Base-by-base conservation (phyloP, 2,113 vertebrate species). In the Agelaius phoeniceus region DNA sequence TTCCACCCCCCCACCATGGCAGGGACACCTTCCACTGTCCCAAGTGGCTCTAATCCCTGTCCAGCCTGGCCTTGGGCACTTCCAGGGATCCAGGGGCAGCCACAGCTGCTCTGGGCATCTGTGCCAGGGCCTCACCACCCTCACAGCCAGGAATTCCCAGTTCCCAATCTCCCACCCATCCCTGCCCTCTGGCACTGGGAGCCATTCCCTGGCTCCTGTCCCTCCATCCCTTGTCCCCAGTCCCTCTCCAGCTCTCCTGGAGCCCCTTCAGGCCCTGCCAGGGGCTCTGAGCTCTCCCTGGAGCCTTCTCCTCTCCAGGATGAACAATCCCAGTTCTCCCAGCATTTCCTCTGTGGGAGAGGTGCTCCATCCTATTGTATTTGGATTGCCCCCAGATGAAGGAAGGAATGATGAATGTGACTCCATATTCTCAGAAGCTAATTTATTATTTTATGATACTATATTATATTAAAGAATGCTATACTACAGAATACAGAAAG, bases 21-120 rank as follows among this genome's bases (percentile, higher is more conserved):
- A 68, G 30, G 9, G n/a, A 46, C 54, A 54, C 5, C 3, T 76
- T 3, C 30, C n/a, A 19, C 6, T 2, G 0, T 1, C 11, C 71
- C 41, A 83, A 26, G 21, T 0, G 31, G 48, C n/a, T 55, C 55
- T n/a, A 41, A 68, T 0, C n/a, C 7, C 11, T 0, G 0, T 68
- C 87, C 62, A 54, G 0, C 28, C 20, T 62, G 39, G 54, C 17
- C n/a, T 48, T 1, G 39, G 3, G 2, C 54, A 48, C 9, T 89
- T 0, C 48, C 48, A 76, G 11, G 13, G 39, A 48, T 75, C 14
- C 66, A 79, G 44, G 35, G 9, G 11, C 58, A 65, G 41, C 49
- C 58, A 15, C 66, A 79, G 49, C 66, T 63, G 0, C 20, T 71
- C 57, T 79, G 57, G n/a, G 12, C 4, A 62, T 0, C 39, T 62